Evolutionary conservation across 2,888 invertebrate genomes (phyloP).

Genomic region (Phortica magna): DNA sequence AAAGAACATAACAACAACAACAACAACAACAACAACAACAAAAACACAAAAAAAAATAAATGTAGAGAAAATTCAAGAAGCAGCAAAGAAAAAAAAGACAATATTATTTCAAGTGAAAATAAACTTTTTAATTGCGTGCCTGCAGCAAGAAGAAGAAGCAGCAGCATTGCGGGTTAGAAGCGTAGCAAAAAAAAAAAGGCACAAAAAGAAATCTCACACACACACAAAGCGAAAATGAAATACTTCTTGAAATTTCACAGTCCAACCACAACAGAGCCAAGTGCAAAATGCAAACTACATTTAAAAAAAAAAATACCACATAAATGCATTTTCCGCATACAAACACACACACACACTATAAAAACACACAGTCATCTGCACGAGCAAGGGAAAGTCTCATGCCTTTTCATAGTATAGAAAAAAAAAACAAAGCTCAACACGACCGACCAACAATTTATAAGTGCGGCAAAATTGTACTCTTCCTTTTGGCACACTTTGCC

Average conservation of each 20-base stretch:
- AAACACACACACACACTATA: not conserved
- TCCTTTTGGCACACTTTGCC: conserved; percentile 67
- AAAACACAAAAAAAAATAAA: not conserved
- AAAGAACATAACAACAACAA: conserved; percentile 8
- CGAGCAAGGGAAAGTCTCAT: not conserved
- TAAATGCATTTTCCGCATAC: conserved; percentile 36
- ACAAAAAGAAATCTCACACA: conserved; percentile 19
- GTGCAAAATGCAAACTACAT: not conserved
- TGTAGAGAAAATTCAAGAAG: not conserved
- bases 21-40: not conserved
- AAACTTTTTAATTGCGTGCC: conserved; percentile 39
- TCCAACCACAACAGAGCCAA: not conserved
- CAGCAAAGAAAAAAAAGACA: conserved; percentile 12
- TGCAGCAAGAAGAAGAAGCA: conserved; percentile 26
- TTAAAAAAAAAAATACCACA: conserved; percentile 25
- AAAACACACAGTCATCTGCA: not conserved
- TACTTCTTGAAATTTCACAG: not conserved
- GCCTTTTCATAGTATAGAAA: not conserved
- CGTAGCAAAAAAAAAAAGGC: conserved; percentile 29
- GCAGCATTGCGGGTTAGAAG: conserved; percentile 43
- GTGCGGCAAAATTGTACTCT: conserved; percentile 63
- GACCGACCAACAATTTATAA: conserved; percentile 60
- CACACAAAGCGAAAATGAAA: conserved; percentile 24
- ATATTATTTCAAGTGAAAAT: conserved; percentile 20
- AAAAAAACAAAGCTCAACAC: conserved; percentile 43